Conservation (phyloP, 2,888 invertebrate species). For the Erebia aethiops region DNA sequence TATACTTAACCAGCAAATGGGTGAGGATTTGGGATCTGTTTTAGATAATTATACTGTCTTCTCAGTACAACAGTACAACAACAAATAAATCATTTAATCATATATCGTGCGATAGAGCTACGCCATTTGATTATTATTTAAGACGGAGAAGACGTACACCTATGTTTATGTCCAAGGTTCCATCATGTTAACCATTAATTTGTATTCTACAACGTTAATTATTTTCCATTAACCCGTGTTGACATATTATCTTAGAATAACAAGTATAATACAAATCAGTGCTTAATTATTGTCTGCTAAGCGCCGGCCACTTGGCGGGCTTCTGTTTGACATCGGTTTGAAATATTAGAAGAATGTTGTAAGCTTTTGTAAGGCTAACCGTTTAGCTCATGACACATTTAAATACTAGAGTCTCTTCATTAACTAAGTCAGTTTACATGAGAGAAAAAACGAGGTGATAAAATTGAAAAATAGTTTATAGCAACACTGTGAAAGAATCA, state of each 20-base stretch:
- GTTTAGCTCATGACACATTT: neutral
- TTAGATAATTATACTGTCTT: too few relatives aligned
- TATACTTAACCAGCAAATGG: too few relatives aligned
- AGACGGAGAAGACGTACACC: conserved; percentile 2
- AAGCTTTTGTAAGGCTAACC: conserved; percentile 11
- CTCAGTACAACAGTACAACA: too few relatives aligned
- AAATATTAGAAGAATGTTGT: conserved; percentile 8
- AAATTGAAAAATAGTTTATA: too few relatives aligned
- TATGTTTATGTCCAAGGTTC: conserved; percentile 1
- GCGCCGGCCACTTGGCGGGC: neutral
- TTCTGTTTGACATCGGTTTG: neutral
- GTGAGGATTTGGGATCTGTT: too few relatives aligned
- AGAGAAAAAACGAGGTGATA: too few relatives aligned
- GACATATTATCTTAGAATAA: neutral
- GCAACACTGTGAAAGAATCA: too few relatives aligned
- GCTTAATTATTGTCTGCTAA: neutral
- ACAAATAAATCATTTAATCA: too few relatives aligned
- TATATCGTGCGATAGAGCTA: too few relatives aligned
- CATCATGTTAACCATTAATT: neutral
- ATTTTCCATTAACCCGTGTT: conserved; percentile 12
- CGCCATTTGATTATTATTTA: neutral
- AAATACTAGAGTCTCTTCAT: too few relatives aligned
- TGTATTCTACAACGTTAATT: conserved; percentile 13
- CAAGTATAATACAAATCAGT: conserved; percentile 3
- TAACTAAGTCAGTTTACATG: too few relatives aligned